These are phyloP conservation scores for Corydoras maculifer DNA, from an alignment of 2,113 vertebrate genomes.

Conservation along the genomic window DNA sequence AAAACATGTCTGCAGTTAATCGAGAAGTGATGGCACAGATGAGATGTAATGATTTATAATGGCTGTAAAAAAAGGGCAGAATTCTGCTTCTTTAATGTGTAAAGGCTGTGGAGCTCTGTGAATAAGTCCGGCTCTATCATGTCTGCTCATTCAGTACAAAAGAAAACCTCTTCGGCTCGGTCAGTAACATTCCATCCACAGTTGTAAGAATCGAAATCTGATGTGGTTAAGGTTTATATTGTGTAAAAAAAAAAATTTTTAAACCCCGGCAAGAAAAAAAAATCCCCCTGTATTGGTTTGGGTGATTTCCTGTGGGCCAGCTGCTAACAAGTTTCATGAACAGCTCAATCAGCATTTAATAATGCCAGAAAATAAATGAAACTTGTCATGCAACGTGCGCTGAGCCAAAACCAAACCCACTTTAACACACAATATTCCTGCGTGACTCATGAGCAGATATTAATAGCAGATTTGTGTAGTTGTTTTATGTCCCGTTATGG, in stretches of 20 bases:
- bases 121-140: too few species aligned
- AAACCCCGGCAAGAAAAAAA: neutral
- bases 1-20: too few species aligned
- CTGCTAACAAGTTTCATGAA: conserved; percentile 19
- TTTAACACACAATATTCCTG: conserved; percentile 31
- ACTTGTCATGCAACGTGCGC: conserved; percentile 7
- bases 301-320: conserved; percentile 3
- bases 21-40: too few species aligned
- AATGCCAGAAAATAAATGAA: conserved; percentile 14
- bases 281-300: conserved; percentile 11
- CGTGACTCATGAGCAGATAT: conserved; percentile 28
- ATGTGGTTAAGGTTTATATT: neutral
- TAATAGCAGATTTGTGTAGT: conserved; percentile 38
- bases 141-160: too few species aligned
- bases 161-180: too few species aligned
- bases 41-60: too few species aligned
- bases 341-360: conserved; percentile 18
- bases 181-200: neutral
- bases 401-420: conserved; percentile 12
- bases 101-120: too few species aligned
- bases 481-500: conserved; percentile 39
- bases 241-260: neutral
- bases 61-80: too few species aligned
- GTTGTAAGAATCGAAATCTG: too few species aligned
- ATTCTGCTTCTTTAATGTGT: too few species aligned